Percentiles rank a stretch among this genome's conserved stretches.
Conservation (phyloP, 2,888 invertebrate genomes). For the Sisyra terminalis region DNA sequence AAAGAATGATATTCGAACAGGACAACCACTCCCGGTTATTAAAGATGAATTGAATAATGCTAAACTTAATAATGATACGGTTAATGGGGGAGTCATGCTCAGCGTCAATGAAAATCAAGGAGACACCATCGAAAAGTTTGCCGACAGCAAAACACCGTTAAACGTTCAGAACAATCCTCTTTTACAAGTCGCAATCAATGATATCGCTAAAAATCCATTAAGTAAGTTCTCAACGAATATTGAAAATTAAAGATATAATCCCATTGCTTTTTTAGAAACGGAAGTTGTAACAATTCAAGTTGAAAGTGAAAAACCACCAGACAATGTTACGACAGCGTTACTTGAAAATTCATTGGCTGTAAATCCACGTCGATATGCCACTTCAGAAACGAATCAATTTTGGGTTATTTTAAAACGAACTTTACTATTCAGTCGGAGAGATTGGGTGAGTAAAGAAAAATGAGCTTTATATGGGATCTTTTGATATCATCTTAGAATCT, state of each 20-base stretch:
- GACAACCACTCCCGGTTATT: slow-evolving; percentile 47
- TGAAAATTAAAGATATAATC: not conserved
- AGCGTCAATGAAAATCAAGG: slow-evolving; percentile 33
- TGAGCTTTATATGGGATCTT: too few species aligned
- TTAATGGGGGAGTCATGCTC: slow-evolving; percentile 25
- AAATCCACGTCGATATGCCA: slow-evolving; percentile 64
- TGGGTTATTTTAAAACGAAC: slow-evolving; percentile 77
- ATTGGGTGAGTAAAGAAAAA: slow-evolving; percentile 62
- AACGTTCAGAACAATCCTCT: slow-evolving; percentile 33
- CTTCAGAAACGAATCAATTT: slow-evolving; percentile 67
- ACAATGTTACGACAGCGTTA: slow-evolving; percentile 51
- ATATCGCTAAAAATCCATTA: slow-evolving; percentile 39
- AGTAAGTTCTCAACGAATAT: slow-evolving; percentile 21
- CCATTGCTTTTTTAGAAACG: slow-evolving; percentile 1
- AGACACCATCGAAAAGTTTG: slow-evolving; percentile 19
- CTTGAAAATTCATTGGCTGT: slow-evolving; percentile 38
- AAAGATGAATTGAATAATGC: slow-evolving; percentile 32
- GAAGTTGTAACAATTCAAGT: slow-evolving; percentile 39
- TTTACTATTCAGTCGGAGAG: slow-evolving; percentile 67
- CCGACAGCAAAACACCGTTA: slow-evolving; percentile 13
- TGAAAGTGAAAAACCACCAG: slow-evolving; percentile 48
- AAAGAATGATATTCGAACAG: slow-evolving; percentile 58
- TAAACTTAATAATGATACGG: slow-evolving; percentile 18
- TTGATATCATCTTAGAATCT: too few species aligned
- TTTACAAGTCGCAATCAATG: slow-evolving; percentile 40